Evolutionary conservation across 2,888 invertebrate species (phyloP).

Genomic region (Drosophila formosana): DNA sequence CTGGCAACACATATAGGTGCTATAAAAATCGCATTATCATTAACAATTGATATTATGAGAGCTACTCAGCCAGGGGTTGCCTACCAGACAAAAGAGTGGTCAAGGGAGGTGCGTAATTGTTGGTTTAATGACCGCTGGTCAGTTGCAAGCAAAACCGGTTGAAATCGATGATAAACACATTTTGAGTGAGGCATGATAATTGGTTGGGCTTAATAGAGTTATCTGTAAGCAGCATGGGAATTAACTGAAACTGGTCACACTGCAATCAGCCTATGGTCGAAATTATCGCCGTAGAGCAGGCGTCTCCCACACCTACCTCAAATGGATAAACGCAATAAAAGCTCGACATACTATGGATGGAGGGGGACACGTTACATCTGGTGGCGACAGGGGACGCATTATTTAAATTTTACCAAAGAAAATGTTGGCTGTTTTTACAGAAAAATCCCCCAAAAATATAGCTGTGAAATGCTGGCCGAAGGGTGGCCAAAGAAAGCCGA

Average conservation of each 20-base stretch:
- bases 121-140: constrained; percentile 54
- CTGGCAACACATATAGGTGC: constrained; percentile 41
- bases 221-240: not conserved
- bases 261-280: constrained; percentile 32
- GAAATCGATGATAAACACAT: constrained; percentile 14
- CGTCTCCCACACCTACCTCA: constrained; percentile 18
- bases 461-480: constrained; percentile 44
- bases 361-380: constrained; percentile 63
- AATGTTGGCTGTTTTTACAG: constrained; percentile 59
- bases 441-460: constrained; percentile 59
- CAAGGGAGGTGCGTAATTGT: constrained; percentile 34
- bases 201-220: not conserved
- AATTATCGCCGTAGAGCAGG: constrained; percentile 46
- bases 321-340: constrained; percentile 30
- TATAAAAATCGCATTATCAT: constrained; percentile 70
- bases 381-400: constrained; percentile 84
- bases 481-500: constrained; percentile 63
- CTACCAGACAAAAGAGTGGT: constrained; percentile 23
- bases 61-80: constrained; percentile 26
- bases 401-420: constrained; percentile 76
- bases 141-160: constrained; percentile 39
- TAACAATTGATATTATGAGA: constrained; percentile 56
- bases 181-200: constrained; percentile 32
- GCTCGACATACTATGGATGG: constrained; percentile 1
- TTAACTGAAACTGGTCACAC: constrained; percentile 25